Percentiles rank a stretch among this genome's conserved stretches.
phyloP scores from a whole-genome alignment of 2,888 invertebrate species.

The Lagria hirta region DNA sequence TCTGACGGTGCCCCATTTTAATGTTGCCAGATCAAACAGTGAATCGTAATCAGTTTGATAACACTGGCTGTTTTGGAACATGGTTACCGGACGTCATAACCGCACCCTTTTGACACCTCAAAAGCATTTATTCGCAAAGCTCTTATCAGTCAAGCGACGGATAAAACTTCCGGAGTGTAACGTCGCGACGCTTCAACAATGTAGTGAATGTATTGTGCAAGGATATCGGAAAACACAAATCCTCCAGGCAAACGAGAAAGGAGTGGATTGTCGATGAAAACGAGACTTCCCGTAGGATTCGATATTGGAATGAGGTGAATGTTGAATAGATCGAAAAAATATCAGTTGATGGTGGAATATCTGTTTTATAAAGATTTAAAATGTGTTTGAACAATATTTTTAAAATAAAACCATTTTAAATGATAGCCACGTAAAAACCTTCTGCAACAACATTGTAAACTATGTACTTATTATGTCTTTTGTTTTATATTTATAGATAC shows the following conservation, averaged over 20 bases:
- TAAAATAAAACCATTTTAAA: no score
- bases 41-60: constrained; percentile 24
- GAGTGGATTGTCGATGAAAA: constrained; percentile 14
- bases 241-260: constrained; percentile 7
- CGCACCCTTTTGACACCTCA: constrained; percentile 21
- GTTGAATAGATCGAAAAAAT: no score
- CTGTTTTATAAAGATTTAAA: no score
- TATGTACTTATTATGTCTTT: no score
- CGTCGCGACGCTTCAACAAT: constrained; percentile 14
- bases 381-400: no score
- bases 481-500: no score
- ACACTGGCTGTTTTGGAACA: constrained; percentile 9
- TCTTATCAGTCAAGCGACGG: constrained; percentile 13
- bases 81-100: constrained; percentile 25
- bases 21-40: constrained; percentile 25
- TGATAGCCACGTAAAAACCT: no score
- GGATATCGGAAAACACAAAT: constrained; percentile 23
- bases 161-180: constrained; percentile 19
- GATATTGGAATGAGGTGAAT: no score
- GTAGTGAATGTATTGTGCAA: constrained; percentile 15
- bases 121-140: constrained; percentile 21
- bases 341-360: no score
- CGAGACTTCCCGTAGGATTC: constrained; percentile 9
- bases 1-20: constrained; percentile 1
- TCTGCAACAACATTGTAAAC: no score